Evolutionary conservation across 2,113 vertebrate genomes (phyloP).

Genomic region (Scopus umbretta): DNA sequence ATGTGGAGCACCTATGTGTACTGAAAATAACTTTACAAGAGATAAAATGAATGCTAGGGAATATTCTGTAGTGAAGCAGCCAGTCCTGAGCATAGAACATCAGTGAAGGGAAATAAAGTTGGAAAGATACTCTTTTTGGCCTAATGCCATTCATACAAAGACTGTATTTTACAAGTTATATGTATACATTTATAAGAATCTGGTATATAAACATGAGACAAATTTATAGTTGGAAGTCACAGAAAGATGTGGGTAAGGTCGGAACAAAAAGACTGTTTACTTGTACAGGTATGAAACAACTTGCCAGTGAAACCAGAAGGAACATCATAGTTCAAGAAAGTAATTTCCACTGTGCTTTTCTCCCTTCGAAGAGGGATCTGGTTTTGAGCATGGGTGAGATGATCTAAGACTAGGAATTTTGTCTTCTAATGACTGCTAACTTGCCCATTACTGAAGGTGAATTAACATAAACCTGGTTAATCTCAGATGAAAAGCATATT

Average conservation of each 20-base stretch:
- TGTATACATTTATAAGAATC: neutral
- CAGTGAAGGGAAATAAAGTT: neutral
- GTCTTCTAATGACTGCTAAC: neutral
- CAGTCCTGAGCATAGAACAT: neutral
- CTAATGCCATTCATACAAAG: neutral
- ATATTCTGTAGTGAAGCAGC: neutral
- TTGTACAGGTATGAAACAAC: neutral
- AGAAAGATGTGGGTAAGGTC: rapidly evolving
- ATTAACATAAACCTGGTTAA: neutral
- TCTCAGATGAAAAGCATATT: neutral
- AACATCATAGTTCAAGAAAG: neutral
- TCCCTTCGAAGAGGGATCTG: neutral
- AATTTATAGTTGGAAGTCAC: neutral
- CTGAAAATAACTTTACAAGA: neutral
- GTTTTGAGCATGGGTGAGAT: neutral
- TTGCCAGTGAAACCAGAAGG: neutral
- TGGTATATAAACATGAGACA: neutral
- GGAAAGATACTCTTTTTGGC: neutral
- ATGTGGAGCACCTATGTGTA: neutral
- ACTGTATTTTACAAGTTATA: neutral
- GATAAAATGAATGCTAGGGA: neutral
- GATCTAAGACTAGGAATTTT: neutral
- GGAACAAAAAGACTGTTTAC: neutral
- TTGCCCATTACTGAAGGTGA: neutral
- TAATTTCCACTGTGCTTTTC: neutral